Conservation (phyloP, 2,797 vertebrate genomes). For the Pterois miles region DNA sequence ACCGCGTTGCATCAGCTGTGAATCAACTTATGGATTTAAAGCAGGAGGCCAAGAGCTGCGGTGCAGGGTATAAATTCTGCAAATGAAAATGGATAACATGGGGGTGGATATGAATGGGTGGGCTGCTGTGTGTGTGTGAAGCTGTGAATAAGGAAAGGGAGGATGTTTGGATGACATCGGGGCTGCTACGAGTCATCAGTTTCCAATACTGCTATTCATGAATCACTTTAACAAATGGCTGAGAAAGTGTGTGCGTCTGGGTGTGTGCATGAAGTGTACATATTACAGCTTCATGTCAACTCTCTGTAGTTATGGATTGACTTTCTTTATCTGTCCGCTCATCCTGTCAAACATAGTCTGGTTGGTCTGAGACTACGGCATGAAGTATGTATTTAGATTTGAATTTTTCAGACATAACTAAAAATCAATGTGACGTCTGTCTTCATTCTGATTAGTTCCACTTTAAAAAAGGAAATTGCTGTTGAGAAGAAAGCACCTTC, state of each 20-base stretch:
- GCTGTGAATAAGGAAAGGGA: conserved; percentile 57
- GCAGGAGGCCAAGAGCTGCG: conserved; percentile 43
- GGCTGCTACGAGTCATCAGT: conserved; percentile 64
- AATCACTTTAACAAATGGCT: conserved; percentile 69
- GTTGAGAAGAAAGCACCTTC: conserved; percentile 17
- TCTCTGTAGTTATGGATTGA: conserved; percentile 9
- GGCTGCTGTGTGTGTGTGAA: background rate
- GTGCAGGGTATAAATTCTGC: conserved; percentile 59
- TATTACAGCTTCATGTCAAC: conserved; percentile 1
- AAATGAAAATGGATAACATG: conserved; percentile 69
- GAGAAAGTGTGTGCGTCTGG: background rate
- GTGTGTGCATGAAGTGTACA: conserved; percentile 20
- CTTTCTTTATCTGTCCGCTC: background rate
- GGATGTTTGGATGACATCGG: conserved; percentile 47
- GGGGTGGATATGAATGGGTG: conserved; percentile 40
- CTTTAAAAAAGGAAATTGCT: conserved; percentile 9
- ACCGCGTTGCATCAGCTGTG: conserved; percentile 53
- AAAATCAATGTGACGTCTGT: background rate
- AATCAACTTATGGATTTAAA: conserved; percentile 70
- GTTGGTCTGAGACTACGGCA: too few species aligned
- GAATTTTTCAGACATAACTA: background rate
- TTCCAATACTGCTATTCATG: conserved; percentile 42
- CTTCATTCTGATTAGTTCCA: conserved; percentile 33
- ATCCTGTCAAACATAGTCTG: background rate
- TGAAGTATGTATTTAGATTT: background rate